These are phyloP conservation scores for Oncorhynchus nerka DNA, from an alignment of 2,113 vertebrate species.

Conservation along the genomic window DNA sequence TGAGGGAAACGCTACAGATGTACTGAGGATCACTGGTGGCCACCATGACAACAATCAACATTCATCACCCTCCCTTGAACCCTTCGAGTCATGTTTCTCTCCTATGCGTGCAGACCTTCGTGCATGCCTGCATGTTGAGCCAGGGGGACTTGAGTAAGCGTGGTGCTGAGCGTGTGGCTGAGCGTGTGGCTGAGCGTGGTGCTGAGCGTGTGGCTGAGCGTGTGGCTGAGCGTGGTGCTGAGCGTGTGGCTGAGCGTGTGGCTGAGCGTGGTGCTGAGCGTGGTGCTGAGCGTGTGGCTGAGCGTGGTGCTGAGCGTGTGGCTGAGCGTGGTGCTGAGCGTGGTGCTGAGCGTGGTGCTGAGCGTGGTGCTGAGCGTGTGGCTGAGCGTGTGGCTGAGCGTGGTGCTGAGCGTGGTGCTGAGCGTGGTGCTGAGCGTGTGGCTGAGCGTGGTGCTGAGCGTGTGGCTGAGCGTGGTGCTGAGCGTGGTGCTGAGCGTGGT, in stretches of 20 bases:
- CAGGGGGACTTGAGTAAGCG: slow-evolving; percentile 14
- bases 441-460: no score
- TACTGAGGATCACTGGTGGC: background rate
- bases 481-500: background rate
- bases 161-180: background rate
- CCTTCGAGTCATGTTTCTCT: background rate
- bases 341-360: background rate
- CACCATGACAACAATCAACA: background rate
- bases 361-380: background rate
- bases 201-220: background rate
- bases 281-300: background rate
- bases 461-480: background rate
- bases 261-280: background rate
- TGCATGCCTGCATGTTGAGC: background rate
- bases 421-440: background rate
- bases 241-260: background rate
- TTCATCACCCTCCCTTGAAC: background rate
- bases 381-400: no score
- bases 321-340: no score
- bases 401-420: background rate
- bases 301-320: background rate
- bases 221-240: background rate
- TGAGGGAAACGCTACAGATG: background rate
- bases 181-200: background rate
- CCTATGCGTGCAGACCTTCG: background rate